Evolutionary conservation across 2,113 vertebrate species (phyloP).

Genomic region (Ochotona princeps): DNA sequence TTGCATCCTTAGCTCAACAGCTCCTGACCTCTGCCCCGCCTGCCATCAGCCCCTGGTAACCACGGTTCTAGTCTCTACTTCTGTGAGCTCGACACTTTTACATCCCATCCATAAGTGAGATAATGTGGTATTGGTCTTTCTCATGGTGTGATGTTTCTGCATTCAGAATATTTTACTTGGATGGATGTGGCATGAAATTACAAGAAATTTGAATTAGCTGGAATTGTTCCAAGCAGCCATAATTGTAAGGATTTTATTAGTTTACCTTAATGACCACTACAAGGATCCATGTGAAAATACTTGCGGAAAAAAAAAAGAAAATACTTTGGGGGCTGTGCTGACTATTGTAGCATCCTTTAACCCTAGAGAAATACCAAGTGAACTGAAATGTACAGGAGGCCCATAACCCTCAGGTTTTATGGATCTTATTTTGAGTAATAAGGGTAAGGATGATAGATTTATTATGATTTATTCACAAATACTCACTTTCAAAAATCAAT

Average conservation of each 20-base stretch:
- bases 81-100: not conserved
- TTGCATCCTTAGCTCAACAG: not conserved
- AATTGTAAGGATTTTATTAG: conserved; percentile 50
- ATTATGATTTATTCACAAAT: conserved; percentile 81
- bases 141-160: not conserved
- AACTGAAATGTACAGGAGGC: conserved; percentile 70
- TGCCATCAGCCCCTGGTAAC: not conserved
- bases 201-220: conserved; percentile 31
- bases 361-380: conserved; percentile 73
- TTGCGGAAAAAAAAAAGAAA: too few relatives aligned
- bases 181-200: conserved; percentile 4
- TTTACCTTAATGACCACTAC: conserved; percentile 50
- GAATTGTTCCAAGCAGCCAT: conserved; percentile 7
- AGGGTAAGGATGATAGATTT: conserved; percentile 77
- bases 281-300: not conserved
- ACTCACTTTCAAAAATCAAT: conserved; percentile 75
- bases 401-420: conserved; percentile 79
- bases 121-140: conserved; percentile 1
- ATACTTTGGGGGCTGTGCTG: not conserved
- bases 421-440: conserved; percentile 76
- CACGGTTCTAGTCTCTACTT: not conserved
- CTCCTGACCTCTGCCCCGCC: not conserved
- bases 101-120: not conserved
- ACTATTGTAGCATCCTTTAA: not conserved
- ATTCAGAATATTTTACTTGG: conserved; percentile 43